Conservation (phyloP, 2,888 invertebrate species). For the Hypolimnas misippus region DNA sequence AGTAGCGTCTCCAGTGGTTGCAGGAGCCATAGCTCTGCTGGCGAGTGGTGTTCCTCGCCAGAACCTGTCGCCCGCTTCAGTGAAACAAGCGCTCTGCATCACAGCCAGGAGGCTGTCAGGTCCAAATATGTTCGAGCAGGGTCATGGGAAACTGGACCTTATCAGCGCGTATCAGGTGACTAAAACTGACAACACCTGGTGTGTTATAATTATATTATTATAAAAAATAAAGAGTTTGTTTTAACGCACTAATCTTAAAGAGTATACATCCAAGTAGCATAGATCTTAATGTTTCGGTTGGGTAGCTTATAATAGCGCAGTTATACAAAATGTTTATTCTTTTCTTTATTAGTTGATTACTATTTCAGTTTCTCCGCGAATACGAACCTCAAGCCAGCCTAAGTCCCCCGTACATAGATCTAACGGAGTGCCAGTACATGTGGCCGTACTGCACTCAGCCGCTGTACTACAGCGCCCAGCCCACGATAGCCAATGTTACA, state of each 20-base stretch:
- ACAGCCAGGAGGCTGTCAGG: slow-evolving; percentile 93
- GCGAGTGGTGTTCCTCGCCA: slow-evolving; percentile 90
- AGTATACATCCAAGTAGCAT: too few species aligned
- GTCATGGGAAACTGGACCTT: slow-evolving; percentile 96
- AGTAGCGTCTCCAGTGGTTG: slow-evolving; percentile 98
- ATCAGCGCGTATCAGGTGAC: slow-evolving; percentile 93
- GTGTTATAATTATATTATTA: too few species aligned
- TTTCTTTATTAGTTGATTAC: too few species aligned
- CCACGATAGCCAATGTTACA: slow-evolving; percentile 96
- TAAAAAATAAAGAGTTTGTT: too few species aligned
- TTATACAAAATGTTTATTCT: too few species aligned
- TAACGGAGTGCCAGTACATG: slow-evolving; percentile 98
- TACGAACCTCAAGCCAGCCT: slow-evolving; percentile 86
- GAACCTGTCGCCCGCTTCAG: slow-evolving; percentile 94
- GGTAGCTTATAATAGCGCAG: too few species aligned
- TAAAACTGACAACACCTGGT: too few species aligned
- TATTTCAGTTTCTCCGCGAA: slow-evolving; percentile 75
- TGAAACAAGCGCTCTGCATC: slow-evolving; percentile 97
- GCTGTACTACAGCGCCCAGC: slow-evolving; percentile 93
- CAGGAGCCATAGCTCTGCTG: slow-evolving; percentile 95
- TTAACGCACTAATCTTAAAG: too few species aligned
- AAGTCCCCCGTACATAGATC: slow-evolving; percentile 93
- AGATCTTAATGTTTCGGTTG: too few species aligned
- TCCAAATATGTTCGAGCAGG: slow-evolving; percentile 98
- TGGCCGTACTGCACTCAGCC: slow-evolving; percentile 99